Base-by-base conservation (phyloP, 2,113 vertebrate genomes). In the Myiozetetes cayanensis region DNA sequence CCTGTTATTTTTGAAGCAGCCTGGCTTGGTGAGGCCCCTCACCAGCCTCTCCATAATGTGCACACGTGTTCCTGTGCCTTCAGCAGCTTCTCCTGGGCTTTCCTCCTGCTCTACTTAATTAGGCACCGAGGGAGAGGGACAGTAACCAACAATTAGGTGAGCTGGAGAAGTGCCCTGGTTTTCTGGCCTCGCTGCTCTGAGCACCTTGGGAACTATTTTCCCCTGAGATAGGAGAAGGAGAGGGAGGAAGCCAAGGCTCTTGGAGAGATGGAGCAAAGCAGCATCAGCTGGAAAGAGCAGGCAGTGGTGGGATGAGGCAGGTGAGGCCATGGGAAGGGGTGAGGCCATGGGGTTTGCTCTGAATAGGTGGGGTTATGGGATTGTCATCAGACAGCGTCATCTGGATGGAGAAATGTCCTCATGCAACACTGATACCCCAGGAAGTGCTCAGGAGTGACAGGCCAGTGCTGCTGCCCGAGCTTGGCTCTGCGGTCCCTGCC, bases 131-230 rank as follows among this genome's bases (percentile, higher is more conserved):
- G 96, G 96, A 96, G n/a, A 86, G 53, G 91, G 91, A 79, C 37
- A 44, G 89, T 73, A 97, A 95, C 88, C 92, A 89, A 87, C 96
- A 96, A 96, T 96, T 93, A 97, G 93, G 78, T 93, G 93, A 96
- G 88, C 84, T 84, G 68, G 71, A 96, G 72, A 85, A 89, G 52
- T 87, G 93, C 93, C 93, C 95, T 89, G 89, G 61, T 97, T 97
- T 97, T 80, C 80, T 85, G 81, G 89, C 76, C 87, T 91, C 8
- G 0, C 85, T 77, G 80, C 56, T 75, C 78, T 53, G 59, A 85
- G 85, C 49, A 65, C 77, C 67, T 93, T 67, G 72, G 88, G 89
- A 93, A 86, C 27, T 61, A 61, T 65, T 56, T 83, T 93, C 85
- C 59, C 59, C 21, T 0, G 11, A 87, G 94, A 82, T 33, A 79